A percentile compares a stretch with the other conserved stretches of the same genome.
Conservation (phyloP, 2,888 invertebrate genomes). For the Chrysopilus asiliformis region DNA sequence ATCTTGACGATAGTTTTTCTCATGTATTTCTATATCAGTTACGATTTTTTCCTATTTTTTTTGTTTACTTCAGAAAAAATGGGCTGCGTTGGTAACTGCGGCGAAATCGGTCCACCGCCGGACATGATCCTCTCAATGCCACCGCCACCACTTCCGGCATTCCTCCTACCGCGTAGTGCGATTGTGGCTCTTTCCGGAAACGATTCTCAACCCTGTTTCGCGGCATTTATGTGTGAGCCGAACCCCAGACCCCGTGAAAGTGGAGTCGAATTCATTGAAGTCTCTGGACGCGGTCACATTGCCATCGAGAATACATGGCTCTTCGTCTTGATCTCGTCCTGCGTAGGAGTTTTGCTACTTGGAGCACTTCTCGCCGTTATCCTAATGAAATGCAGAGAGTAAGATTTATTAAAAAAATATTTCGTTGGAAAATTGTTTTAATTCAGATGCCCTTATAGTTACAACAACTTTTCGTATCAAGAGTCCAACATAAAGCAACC, state of each 20-base stretch:
- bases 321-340: conserved; percentile 62
- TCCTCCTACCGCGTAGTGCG: conserved; percentile 39
- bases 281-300: conserved; percentile 48
- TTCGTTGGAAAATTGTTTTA: neutral
- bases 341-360: conserved; percentile 64
- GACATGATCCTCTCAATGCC: conserved; percentile 72
- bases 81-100: conserved; percentile 32
- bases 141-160: conserved; percentile 70
- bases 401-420: conserved; percentile 13
- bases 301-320: conserved; percentile 66
- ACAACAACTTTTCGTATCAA: conserved; percentile 32
- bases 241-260: conserved; percentile 42
- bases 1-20: too few species aligned
- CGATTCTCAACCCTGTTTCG: conserved; percentile 51
- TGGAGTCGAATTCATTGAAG: conserved; percentile 66
- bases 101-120: conserved; percentile 45
- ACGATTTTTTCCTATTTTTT: too few species aligned
- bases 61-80: conserved; percentile 16
- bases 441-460: conserved; percentile 17
- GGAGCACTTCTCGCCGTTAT: conserved; percentile 66
- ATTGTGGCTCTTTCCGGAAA: conserved; percentile 38
- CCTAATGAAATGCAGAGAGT: conserved; percentile 74
- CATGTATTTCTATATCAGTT: too few species aligned
- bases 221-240: conserved; percentile 48
- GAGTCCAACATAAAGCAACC: conserved; percentile 38